phyloP scores from a whole-genome alignment of 2,113 vertebrate species.

The Heterotis niloticus region DNA sequence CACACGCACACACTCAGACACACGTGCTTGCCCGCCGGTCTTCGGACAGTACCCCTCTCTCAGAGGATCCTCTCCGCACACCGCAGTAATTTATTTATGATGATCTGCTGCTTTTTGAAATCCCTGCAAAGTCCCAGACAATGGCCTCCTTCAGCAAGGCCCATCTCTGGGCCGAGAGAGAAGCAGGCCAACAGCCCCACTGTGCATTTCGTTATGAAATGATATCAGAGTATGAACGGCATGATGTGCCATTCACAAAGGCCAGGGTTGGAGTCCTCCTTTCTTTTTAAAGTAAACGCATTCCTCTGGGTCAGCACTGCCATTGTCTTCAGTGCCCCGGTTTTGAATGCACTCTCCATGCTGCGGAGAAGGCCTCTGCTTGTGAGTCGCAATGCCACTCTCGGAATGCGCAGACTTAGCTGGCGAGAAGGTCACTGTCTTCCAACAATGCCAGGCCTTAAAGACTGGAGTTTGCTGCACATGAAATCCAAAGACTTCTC shows the following conservation, averaged over 20 bases:
- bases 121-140: conserved; percentile 13
- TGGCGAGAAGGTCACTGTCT: no score
- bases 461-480: no score
- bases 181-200: not conserved
- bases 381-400: no score
- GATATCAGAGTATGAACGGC: no score
- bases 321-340: no score
- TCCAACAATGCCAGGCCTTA: no score
- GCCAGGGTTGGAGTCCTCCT: not conserved
- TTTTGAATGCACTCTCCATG: no score
- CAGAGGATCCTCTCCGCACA: conserved; percentile 18
- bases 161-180: not conserved
- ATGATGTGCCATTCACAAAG: not conserved
- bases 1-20: conserved; percentile 14
- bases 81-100: conserved; percentile 21
- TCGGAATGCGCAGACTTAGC: no score
- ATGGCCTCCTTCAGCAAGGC: conserved; percentile 12
- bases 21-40: conserved; percentile 7
- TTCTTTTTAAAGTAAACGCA: not conserved
- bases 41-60: conserved; percentile 39
- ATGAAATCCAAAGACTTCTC: no score
- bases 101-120: conserved; percentile 15
- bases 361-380: no score
- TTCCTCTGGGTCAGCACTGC: no score
- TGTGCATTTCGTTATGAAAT: not conserved